Evolutionary conservation across 2,113 vertebrate species (phyloP).

Genomic region (Ancistrus triradiatus): DNA sequence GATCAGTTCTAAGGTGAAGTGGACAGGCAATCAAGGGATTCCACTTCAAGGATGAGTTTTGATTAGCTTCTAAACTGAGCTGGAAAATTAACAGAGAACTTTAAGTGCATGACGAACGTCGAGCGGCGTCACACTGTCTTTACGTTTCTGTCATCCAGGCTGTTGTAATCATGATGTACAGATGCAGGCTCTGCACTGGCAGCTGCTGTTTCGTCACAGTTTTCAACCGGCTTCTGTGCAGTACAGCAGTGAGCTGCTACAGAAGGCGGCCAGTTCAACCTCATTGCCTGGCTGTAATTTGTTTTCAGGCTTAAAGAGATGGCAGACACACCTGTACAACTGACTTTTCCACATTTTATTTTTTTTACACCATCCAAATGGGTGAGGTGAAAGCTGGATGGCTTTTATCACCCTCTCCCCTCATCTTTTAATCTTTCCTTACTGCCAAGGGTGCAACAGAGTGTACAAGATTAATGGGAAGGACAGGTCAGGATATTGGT

Average conservation of each 20-base stretch:
- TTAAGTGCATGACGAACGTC: no score
- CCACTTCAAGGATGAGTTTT: neutral
- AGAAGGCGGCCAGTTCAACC: no score
- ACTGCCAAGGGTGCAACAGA: slow-evolving; percentile 9
- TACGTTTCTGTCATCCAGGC: no score
- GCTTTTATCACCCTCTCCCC: neutral
- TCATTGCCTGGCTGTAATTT: slow-evolving; percentile 51
- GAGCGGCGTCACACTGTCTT: no score
- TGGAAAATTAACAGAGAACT: neutral
- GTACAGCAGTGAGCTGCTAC: no score
- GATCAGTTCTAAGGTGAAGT: slow-evolving; percentile 15
- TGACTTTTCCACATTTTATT: slow-evolving; percentile 6
- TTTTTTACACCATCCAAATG: neutral
- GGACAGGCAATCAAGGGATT: slow-evolving; percentile 1
- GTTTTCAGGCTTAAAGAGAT: slow-evolving; percentile 29
- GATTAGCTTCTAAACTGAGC: neutral
- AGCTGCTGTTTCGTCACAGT: no score
- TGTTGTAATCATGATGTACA: no score
- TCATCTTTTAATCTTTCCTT: slow-evolving; percentile 18
- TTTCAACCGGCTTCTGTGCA: no score
- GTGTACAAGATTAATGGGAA: slow-evolving; percentile 34
- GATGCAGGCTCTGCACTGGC: no score
- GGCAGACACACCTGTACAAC: neutral
- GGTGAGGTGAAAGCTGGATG: neutral
- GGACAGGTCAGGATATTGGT: slow-evolving; percentile 22